A percentile compares a stretch with the other conserved stretches of the same genome.
These are phyloP conservation scores for Apamea anceps DNA, from an alignment of 2,888 invertebrate species.

Conservation along the genomic window DNA sequence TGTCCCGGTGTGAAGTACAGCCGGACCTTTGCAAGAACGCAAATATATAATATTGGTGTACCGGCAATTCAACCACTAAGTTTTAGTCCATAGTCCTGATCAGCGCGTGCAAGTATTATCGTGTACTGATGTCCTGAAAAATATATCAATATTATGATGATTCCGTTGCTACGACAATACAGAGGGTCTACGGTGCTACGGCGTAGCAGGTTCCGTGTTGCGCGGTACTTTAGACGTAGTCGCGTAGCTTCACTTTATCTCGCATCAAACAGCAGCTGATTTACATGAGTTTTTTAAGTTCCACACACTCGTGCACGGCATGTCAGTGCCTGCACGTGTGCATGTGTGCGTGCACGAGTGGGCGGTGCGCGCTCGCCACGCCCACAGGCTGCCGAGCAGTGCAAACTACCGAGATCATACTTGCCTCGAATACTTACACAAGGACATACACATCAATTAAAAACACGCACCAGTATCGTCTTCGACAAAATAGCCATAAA, in stretches of 20 bases:
- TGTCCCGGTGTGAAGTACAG: no score
- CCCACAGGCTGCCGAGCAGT: slow-evolving; percentile 54
- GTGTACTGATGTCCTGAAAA: slow-evolving; percentile 21
- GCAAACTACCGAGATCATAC: slow-evolving; percentile 18
- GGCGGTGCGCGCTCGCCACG: slow-evolving; percentile 69
- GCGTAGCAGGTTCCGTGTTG: slow-evolving; percentile 62
- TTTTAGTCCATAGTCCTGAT: no score
- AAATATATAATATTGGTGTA: background rate
- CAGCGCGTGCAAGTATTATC: background rate
- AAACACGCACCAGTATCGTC: slow-evolving; percentile 10
- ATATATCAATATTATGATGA: slow-evolving; percentile 1
- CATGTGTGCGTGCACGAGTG: slow-evolving; percentile 46
- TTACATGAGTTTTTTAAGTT: slow-evolving; percentile 65
- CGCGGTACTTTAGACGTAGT: slow-evolving; percentile 49
- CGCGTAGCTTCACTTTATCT: slow-evolving; percentile 60
- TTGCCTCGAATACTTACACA: background rate
- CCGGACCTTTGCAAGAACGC: no score
- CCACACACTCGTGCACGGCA: slow-evolving; percentile 16
- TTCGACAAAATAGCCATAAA: slow-evolving; percentile 17
- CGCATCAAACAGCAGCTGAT: slow-evolving; percentile 61
- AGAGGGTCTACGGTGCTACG: slow-evolving; percentile 62
- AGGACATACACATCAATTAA: slow-evolving; percentile 18
- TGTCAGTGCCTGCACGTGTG: slow-evolving; percentile 18
- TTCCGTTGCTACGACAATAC: slow-evolving; percentile 18
- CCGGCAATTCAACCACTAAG: background rate